Evolutionary conservation across 2,113 vertebrate genomes (phyloP).

Genomic region (Probosciger aterrimus): DNA sequence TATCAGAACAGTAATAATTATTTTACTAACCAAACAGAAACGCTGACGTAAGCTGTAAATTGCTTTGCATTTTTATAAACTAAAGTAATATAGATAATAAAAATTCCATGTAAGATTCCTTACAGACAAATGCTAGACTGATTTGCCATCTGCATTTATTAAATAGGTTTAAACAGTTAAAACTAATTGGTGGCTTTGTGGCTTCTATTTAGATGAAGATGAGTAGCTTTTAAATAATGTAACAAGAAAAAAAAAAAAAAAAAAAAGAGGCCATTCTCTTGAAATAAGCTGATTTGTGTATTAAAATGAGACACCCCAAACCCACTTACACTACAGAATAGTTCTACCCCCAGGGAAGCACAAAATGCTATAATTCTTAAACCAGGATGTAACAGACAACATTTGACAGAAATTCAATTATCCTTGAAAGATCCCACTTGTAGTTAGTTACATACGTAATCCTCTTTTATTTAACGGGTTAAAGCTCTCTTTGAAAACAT

Average conservation of each 20-base stretch:
- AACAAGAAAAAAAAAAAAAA: neutral
- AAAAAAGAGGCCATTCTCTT: neutral
- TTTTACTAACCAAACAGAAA: neutral
- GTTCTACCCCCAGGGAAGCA: neutral
- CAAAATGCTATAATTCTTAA: conserved; percentile 1
- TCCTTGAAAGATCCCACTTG: conserved; percentile 36
- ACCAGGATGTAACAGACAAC: conserved; percentile 21
- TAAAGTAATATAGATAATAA: neutral
- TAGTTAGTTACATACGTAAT: conserved; percentile 29
- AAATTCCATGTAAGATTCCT: neutral
- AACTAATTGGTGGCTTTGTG: neutral
- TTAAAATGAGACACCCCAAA: neutral
- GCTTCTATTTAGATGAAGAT: neutral
- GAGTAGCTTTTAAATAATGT: neutral
- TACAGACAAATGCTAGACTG: neutral
- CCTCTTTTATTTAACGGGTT: conserved; percentile 45
- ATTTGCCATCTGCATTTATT: neutral
- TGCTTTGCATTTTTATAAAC: neutral
- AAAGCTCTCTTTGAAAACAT: conserved; percentile 35
- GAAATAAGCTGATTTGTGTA: neutral
- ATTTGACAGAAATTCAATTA: conserved; percentile 58
- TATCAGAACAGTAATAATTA: neutral
- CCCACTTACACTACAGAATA: neutral
- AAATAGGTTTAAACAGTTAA: neutral
- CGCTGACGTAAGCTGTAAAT: neutral